Conservation (phyloP, 2,797 vertebrate genomes). For the Catharus ustulatus region DNA sequence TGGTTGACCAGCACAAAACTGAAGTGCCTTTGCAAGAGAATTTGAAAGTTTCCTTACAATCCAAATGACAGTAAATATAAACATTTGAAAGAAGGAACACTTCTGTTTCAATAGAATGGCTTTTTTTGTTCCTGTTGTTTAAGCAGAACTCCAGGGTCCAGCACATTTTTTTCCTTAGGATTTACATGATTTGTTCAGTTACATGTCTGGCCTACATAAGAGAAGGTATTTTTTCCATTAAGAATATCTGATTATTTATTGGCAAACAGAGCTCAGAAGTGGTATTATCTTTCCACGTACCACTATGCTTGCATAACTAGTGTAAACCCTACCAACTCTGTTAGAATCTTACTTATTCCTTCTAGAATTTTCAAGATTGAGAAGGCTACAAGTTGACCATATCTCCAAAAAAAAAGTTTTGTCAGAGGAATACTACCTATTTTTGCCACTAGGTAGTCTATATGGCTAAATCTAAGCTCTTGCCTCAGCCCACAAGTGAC, state of each 20-base stretch:
- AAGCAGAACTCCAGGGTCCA: not conserved
- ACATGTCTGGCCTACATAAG: not conserved
- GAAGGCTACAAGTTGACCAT: not conserved
- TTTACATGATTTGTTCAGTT: not conserved
- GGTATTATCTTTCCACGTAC: not conserved
- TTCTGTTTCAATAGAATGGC: not conserved
- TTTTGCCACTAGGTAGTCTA: not conserved
- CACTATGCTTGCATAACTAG: not conserved
- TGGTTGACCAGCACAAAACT: not conserved
- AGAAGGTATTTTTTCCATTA: not conserved
- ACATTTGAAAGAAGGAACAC: not conserved
- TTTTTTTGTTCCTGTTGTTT: not conserved
- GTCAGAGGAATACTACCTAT: not conserved
- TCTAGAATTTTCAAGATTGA: not conserved
- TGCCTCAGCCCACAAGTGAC: not conserved
- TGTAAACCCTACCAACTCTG: not conserved
- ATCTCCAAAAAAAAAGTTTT: not conserved
- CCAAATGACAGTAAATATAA: not conserved
- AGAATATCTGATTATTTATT: not conserved
- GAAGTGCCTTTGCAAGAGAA: not conserved
- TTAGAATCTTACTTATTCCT: not conserved
- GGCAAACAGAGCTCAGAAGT: not conserved
- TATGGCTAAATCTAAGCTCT: not conserved
- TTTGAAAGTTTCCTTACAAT: not conserved
- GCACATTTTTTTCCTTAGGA: not conserved